phyloP scores from a whole-genome alignment of 2,113 vertebrate species.

The Podiceps cristatus region DNA sequence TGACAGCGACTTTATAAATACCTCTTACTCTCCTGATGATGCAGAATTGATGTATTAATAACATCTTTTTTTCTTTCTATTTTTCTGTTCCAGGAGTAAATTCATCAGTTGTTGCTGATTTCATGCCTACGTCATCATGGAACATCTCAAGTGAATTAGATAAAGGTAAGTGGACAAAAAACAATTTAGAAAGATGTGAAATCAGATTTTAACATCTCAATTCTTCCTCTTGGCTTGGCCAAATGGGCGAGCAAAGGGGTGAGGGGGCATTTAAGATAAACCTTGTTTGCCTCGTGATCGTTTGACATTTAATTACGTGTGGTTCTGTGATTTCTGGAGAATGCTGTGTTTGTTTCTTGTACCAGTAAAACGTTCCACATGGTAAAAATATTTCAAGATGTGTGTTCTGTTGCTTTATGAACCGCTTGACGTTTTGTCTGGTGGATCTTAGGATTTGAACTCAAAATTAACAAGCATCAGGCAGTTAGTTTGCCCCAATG shows the following conservation, averaged over 20 bases:
- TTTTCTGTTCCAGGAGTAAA: slow-evolving; percentile 83
- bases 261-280: background rate
- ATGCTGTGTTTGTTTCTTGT: background rate
- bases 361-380: slow-evolving; percentile 73
- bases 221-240: background rate
- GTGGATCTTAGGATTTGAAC: slow-evolving; percentile 55
- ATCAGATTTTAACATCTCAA: background rate
- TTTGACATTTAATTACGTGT: slow-evolving; percentile 47
- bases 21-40: background rate
- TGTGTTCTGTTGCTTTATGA: slow-evolving; percentile 55
- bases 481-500: background rate
- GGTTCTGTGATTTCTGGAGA: slow-evolving; percentile 63
- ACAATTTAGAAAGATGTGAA: background rate
- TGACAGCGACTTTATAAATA: background rate
- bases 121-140: slow-evolving; percentile 87
- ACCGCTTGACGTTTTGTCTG: slow-evolving; percentile 50
- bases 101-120: slow-evolving; percentile 81
- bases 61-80: background rate
- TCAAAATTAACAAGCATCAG: slow-evolving; percentile 9
- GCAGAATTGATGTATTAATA: background rate
- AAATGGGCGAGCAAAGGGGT: background rate
- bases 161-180: slow-evolving; percentile 71
- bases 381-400: slow-evolving; percentile 76
- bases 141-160: slow-evolving; percentile 89
- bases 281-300: background rate